These are phyloP conservation scores for Ursus arctos DNA, from an alignment of 2,113 vertebrate species.

Conservation along the genomic window DNA sequence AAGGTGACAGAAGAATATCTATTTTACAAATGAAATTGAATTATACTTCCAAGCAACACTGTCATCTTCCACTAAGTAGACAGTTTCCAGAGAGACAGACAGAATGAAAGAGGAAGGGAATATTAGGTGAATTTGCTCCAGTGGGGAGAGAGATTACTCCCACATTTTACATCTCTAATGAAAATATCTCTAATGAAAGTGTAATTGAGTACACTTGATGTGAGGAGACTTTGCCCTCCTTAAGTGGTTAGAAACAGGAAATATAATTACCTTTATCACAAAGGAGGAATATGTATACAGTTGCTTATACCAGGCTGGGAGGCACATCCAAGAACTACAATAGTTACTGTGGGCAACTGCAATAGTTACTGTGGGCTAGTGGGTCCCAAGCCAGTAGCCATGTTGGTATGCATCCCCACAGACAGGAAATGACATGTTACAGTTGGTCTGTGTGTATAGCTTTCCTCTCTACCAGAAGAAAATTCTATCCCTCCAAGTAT, in stretches of 20 bases:
- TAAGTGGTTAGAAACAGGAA: not conserved
- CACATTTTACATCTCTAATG: not conserved
- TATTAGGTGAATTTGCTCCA: not conserved
- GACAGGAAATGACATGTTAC: not conserved
- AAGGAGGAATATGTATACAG: not conserved
- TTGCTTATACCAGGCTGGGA: not conserved
- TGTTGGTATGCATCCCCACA: not conserved
- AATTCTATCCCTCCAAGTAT: not conserved
- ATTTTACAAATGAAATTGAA: not conserved
- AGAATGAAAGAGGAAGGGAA: not conserved
- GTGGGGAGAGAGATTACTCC: not conserved
- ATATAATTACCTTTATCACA: not conserved
- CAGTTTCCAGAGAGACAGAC: not conserved
- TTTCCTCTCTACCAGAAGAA: not conserved
- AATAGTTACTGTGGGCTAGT: not conserved
- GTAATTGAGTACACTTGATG: not conserved
- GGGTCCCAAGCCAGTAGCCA: not conserved
- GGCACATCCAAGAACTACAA: not conserved
- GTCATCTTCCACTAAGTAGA: not conserved
- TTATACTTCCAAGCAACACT: not conserved
- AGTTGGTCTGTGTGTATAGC: not conserved
- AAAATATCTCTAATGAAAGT: not conserved
- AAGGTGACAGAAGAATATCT: not conserved
- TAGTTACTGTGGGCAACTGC: not conserved
- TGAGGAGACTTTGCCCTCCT: not conserved